Conservation (phyloP, 1,140 invertebrate genomes). For the Vollenhovia emeryi region DNA sequence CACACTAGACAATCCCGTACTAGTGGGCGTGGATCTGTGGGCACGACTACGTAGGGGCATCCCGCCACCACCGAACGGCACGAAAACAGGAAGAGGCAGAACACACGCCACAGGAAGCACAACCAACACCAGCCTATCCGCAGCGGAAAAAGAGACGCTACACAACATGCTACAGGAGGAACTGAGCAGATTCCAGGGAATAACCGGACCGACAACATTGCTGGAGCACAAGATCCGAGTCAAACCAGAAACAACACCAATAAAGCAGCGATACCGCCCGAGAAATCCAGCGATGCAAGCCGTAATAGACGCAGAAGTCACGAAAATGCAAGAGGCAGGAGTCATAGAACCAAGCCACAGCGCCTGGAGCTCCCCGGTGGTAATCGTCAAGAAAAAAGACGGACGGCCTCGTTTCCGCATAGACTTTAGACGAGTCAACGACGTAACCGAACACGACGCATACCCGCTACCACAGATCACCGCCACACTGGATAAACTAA, state of each 20-base stretch:
- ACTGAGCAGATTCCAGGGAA: no score
- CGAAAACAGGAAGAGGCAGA: no score
- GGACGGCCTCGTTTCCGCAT: background rate
- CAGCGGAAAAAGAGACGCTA: no score
- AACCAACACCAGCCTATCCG: no score
- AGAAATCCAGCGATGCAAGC: background rate
- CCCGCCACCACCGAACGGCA: no score
- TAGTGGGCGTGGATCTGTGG: no score
- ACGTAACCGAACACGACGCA: background rate
- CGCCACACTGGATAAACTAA: background rate
- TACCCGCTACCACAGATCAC: background rate
- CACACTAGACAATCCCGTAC: no score
- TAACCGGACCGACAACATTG: no score
- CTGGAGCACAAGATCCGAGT: rapidly evolving
- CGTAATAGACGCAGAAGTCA: background rate
- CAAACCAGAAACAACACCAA: background rate
- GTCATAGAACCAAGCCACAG: background rate
- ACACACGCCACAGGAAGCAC: no score
- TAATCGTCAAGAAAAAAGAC: background rate
- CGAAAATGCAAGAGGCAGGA: background rate
- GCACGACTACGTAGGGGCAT: no score
- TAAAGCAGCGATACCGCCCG: background rate
- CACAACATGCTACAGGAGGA: no score
- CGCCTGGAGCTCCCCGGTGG: background rate
- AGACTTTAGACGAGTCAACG: background rate